phyloP scores from a whole-genome alignment of 2,797 vertebrate species.

The Danio choprae region DNA sequence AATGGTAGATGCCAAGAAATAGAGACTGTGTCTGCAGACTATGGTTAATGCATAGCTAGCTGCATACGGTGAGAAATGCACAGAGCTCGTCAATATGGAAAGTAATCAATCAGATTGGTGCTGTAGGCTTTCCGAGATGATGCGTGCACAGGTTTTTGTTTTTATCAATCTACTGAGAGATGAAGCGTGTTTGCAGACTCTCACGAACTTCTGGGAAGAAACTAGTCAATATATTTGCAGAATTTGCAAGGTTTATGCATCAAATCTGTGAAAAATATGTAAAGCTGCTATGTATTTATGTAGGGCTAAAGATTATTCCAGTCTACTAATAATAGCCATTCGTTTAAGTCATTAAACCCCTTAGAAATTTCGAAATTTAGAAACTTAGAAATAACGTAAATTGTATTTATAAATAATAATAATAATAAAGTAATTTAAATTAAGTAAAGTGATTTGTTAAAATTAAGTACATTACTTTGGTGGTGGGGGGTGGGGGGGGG shows the following conservation, averaged over 20 bases:
- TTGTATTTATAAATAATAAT: too few species aligned
- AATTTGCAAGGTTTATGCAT: background rate
- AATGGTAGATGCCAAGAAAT: constrained; percentile 5
- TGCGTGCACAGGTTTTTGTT: background rate
- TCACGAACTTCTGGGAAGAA: background rate
- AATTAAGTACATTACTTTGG: too few species aligned
- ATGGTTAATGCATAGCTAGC: background rate
- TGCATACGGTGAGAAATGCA: background rate
- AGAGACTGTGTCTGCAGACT: background rate
- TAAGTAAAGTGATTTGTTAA: too few species aligned
- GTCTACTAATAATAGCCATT: too few species aligned
- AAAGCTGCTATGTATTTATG: background rate
- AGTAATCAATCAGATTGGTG: background rate
- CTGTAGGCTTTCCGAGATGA: background rate
- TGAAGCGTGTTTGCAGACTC: background rate
- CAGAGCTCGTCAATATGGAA: background rate
- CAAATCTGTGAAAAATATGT: background rate
- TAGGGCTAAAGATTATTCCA: too few species aligned
- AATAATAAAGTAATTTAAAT: too few species aligned
- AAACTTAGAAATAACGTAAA: too few species aligned
- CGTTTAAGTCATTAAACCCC: too few species aligned
- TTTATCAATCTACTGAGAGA: background rate
- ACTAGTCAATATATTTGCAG: background rate
- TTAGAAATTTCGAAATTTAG: too few species aligned
- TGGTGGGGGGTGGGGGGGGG: too few species aligned